Percentiles rank a stretch among this genome's conserved stretches.
phyloP scores from a whole-genome alignment of 2,113 vertebrate genomes.

The Sialia sialis region DNA sequence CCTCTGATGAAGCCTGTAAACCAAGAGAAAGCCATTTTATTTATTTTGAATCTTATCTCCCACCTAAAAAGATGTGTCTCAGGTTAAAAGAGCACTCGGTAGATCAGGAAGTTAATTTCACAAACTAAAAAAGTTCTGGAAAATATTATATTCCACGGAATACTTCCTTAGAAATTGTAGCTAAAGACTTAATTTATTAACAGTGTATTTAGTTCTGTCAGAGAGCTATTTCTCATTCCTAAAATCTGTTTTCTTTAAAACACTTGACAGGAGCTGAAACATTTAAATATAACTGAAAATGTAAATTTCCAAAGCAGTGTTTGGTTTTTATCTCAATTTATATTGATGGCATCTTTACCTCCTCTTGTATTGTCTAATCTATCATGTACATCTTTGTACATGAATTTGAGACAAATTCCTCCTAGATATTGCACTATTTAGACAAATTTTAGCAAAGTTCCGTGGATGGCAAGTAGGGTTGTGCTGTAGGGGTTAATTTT shows the following conservation, averaged over 20 bases:
- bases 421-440: background rate
- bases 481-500: constrained; percentile 42
- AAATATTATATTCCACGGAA: background rate
- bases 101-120: background rate
- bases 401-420: background rate
- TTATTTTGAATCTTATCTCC: background rate
- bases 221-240: background rate
- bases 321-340: background rate
- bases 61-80: background rate
- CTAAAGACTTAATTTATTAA: background rate
- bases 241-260: background rate
- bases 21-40: background rate
- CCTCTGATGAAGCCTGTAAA: background rate
- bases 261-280: background rate
- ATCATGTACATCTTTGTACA: background rate
- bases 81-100: background rate
- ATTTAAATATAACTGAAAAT: background rate
- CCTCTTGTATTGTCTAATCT: background rate
- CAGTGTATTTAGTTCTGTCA: background rate
- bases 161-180: background rate
- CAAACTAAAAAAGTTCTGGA: background rate
- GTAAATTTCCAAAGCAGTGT: background rate
- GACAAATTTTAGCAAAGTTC: background rate
- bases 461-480: background rate
- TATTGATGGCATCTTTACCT: background rate